Base-by-base conservation (phyloP, 2,113 vertebrate species). In the Engraulis encrasicolus region DNA sequence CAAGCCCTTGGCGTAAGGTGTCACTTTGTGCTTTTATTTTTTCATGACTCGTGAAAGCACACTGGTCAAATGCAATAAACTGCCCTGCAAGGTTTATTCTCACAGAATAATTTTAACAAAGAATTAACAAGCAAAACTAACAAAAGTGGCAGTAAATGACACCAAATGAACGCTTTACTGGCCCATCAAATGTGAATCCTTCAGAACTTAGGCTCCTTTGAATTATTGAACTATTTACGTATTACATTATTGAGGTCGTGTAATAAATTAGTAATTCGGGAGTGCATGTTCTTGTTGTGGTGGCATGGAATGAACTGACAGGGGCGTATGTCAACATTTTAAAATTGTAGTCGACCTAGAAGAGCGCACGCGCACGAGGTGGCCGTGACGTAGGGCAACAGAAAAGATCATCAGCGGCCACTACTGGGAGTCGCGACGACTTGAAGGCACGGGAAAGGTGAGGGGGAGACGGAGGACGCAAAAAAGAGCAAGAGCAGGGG, bases 341-440 rank as follows among this genome's bases (percentile, higher is more conserved):
- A 18, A 66, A 74, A 82, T 86, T 84, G 87, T 85, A 86, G 87
- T 87, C 89, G 82, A 78, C 86, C n/a, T 9, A 9, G 37, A 14
- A 89, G 78, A 86, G 92, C 93, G 93, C 93, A 90, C 89, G 93
- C 92, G 91, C 87, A n/a, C 20, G 82, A 77, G 84, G 89, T 84
- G 78, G 78, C 18, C 40, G 89, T 95, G 94, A 95, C 92, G 93
- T 91, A 52, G 83, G 34, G 80, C 81, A 83, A 89, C 54, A 90
- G 93, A 87, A 90, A 94, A 92, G 85, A 91, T 90, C 81, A 78
- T 90, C 83, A 83, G 89, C 86, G 81, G 83, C 78, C 48, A 83
- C 84, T 61, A 85, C 87, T 84, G 78, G 87, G 86, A 87, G 87
- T 82, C 85, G 81, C 86, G 45, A 79, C 58, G 18, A 38, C 79